Evolutionary conservation across 1,140 invertebrate species (phyloP).

Genomic region (Eulimnadia texana): DNA sequence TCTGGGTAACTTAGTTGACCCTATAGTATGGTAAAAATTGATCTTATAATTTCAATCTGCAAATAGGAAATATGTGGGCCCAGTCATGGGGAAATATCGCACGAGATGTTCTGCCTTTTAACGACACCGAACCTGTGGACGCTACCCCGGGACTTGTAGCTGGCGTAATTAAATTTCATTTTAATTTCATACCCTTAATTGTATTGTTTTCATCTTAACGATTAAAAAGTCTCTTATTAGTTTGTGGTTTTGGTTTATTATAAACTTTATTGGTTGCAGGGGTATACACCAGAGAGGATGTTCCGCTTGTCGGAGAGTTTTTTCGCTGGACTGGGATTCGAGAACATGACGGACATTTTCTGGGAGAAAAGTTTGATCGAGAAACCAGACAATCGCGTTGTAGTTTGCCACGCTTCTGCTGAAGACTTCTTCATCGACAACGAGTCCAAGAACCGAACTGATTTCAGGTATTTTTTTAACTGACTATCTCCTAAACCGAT

Average conservation of each 20-base stretch:
- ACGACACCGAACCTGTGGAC: slow-evolving; percentile 28
- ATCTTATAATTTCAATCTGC: slow-evolving; percentile 5
- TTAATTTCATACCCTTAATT: too few relatives aligned
- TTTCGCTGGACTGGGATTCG: slow-evolving; percentile 27
- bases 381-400: slow-evolving; percentile 56
- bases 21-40: neutral
- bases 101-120: slow-evolving; percentile 31
- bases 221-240: too few relatives aligned
- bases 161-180: slow-evolving; percentile 19
- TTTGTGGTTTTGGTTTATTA: too few relatives aligned
- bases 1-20: slow-evolving; percentile 9
- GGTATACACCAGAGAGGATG: slow-evolving; percentile 19
- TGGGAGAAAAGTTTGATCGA: slow-evolving; percentile 68
- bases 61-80: slow-evolving; percentile 30
- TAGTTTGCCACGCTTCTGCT: slow-evolving; percentile 37
- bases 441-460: slow-evolving; percentile 26
- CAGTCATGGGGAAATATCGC: slow-evolving; percentile 34
- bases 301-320: slow-evolving; percentile 25
- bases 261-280: neutral
- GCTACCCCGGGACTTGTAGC: slow-evolving; percentile 27
- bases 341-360: slow-evolving; percentile 60
- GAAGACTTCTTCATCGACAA: slow-evolving; percentile 36
- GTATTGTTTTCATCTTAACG: too few relatives aligned
- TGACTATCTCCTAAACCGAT: neutral
- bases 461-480: slow-evolving; percentile 20